phyloP scores from a whole-genome alignment of 2,888 invertebrate species.

The Microctonus hyperodae region DNA sequence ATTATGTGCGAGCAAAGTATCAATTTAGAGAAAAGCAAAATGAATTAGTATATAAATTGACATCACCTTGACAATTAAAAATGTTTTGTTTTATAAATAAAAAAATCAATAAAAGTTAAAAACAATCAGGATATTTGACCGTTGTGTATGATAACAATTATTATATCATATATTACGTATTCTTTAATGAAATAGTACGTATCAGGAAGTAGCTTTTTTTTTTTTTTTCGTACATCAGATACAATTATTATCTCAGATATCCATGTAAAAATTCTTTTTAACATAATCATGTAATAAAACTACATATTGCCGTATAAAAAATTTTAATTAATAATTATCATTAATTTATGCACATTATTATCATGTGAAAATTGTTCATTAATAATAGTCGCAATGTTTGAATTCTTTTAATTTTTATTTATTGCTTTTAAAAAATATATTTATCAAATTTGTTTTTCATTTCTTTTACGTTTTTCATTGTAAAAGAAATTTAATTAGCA shows the following conservation, averaged over 20 bases:
- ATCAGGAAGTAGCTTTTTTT: slow-evolving; percentile 15
- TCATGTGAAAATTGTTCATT: slow-evolving; percentile 20
- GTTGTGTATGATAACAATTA: slow-evolving; percentile 41
- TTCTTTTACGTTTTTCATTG: neutral
- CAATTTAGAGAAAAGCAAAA: neutral
- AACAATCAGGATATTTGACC: slow-evolving; percentile 31
- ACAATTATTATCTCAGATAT: slow-evolving; percentile 15
- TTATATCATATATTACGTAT: slow-evolving; percentile 43
- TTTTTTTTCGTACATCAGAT: neutral
- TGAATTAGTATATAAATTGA: neutral
- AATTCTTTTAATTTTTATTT: slow-evolving; percentile 4
- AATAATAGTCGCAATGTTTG: slow-evolving; percentile 1
- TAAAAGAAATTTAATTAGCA: slow-evolving; percentile 15
- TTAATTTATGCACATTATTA: slow-evolving; percentile 24
- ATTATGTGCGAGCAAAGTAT: neutral
- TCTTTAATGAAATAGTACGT: slow-evolving; percentile 28
- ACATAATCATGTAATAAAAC: slow-evolving; percentile 37
- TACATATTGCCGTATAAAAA: slow-evolving; percentile 36
- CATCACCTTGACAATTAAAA: neutral
- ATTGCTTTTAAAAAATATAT: slow-evolving; percentile 13
- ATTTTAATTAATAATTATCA: slow-evolving; percentile 22
- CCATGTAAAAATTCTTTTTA: slow-evolving; percentile 21
- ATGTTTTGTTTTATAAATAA: neutral
- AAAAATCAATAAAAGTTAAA: neutral
- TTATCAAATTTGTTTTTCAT: slow-evolving; percentile 5